Evolutionary conservation across 1,140 invertebrate species (phyloP).

Genomic region (Zaprionus africanus): DNA sequence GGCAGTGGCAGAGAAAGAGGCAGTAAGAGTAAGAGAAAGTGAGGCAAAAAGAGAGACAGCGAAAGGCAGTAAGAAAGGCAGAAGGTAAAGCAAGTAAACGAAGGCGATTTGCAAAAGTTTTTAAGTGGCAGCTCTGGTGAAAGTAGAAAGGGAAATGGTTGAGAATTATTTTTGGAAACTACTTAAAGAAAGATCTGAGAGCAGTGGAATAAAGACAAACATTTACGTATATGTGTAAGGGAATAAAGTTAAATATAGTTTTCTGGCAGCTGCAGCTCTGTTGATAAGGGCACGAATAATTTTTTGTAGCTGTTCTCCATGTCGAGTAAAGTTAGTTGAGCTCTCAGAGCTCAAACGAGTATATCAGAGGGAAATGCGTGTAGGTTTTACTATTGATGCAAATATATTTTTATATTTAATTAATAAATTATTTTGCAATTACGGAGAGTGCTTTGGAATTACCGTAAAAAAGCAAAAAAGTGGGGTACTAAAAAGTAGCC

Average conservation of each 20-base stretch:
- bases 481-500: background rate
- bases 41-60: background rate
- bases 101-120: constrained; percentile 19
- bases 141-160: constrained; percentile 10
- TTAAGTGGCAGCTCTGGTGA: constrained; percentile 2
- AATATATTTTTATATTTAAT: background rate
- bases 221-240: background rate
- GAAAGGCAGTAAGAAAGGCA: background rate
- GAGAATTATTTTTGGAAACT: background rate
- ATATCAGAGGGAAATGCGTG: background rate
- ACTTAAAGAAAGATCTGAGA: background rate
- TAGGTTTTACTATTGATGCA: background rate
- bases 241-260: background rate
- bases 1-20: background rate
- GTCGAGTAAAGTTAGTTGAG: background rate
- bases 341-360: background rate
- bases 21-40: background rate
- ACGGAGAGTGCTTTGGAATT: background rate
- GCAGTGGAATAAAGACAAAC: background rate
- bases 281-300: background rate
- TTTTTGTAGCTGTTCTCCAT: background rate
- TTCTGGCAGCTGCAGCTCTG: too few species aligned
- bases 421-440: background rate
- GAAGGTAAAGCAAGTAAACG: too few species aligned
- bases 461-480: background rate